Conservation (phyloP, 2,797 vertebrate genomes). For the Sebastes matsubarae region DNA sequence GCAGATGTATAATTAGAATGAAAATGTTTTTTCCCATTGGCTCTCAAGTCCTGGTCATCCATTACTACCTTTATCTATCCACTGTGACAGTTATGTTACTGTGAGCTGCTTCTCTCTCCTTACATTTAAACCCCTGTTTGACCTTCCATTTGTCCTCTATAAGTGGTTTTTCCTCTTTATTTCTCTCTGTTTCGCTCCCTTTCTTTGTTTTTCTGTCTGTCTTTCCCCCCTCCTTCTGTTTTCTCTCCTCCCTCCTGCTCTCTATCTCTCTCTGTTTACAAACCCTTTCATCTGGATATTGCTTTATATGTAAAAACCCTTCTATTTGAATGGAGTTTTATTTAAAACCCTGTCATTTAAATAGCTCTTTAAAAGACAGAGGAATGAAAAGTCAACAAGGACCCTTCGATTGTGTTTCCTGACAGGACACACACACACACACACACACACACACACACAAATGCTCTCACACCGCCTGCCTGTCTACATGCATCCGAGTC, state of each 20-base stretch:
- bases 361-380: conserved; percentile 72
- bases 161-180: conserved; percentile 54
- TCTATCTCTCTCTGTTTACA: conserved; percentile 63
- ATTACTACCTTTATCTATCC: conserved; percentile 41
- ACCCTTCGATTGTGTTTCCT: conserved; percentile 77
- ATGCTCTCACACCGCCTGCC: conserved; percentile 51
- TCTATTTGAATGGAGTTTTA: conserved; percentile 75
- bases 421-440: conserved; percentile 47
- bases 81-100: conserved; percentile 25
- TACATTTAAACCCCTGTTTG: conserved; percentile 50
- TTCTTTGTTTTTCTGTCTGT: conserved; percentile 46
- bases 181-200: conserved; percentile 21
- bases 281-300: conserved; percentile 73
- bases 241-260: conserved; percentile 26
- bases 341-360: conserved; percentile 78
- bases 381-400: conserved; percentile 86
- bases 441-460: conserved; percentile 21
- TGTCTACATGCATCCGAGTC: conserved; percentile 75
- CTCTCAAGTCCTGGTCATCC: conserved; percentile 13
- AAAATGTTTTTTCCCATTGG: not conserved
- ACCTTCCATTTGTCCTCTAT: conserved; percentile 72
- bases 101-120: conserved; percentile 11
- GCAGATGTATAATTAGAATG: not conserved
- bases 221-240: conserved; percentile 8
- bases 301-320: conserved; percentile 76